A percentile compares a stretch with the other conserved stretches of the same genome.
Evolutionary conservation across 2,113 vertebrate genomes (phyloP).

Genomic region (Merops nubicus): DNA sequence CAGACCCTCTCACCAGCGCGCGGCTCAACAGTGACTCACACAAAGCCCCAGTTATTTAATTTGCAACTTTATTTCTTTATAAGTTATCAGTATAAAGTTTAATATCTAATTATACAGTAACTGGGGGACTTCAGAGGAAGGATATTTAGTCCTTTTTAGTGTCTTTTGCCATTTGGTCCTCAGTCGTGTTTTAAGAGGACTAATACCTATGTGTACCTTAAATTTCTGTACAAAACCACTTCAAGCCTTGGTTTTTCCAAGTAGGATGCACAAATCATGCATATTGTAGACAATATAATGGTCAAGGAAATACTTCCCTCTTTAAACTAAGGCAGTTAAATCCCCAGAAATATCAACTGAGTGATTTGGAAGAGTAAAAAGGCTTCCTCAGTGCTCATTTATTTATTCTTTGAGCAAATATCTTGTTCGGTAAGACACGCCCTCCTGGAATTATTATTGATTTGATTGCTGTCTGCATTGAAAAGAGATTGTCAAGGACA

Average conservation of each 20-base stretch:
- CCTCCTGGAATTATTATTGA: background rate
- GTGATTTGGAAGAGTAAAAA: conserved; percentile 55
- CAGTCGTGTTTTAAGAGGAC: conserved; percentile 38
- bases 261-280: conserved; percentile 68
- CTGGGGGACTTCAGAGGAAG: conserved; percentile 55
- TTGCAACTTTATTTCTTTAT: conserved; percentile 64
- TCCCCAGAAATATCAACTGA: conserved; percentile 16
- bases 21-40: conserved; percentile 36
- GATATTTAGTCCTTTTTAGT: conserved; percentile 57
- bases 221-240: conserved; percentile 46
- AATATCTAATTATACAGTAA: conserved; percentile 57
- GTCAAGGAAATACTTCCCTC: conserved; percentile 38
- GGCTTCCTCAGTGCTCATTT: conserved; percentile 17
- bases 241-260: conserved; percentile 33
- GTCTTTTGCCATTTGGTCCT: conserved; percentile 52
- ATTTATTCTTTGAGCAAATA: conserved; percentile 50
- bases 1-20: background rate
- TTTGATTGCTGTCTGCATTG: conserved; percentile 45
- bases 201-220: conserved; percentile 35
- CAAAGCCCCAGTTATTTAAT: conserved; percentile 41
- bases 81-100: conserved; percentile 55
- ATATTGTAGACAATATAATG: conserved; percentile 54
- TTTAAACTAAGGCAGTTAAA: conserved; percentile 66
- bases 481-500: conserved; percentile 69
- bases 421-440: background rate